Percentiles rank a stretch among this genome's conserved stretches.
phyloP scores from a whole-genome alignment of 1,140 invertebrate genomes.

The Wasmannia auropunctata region DNA sequence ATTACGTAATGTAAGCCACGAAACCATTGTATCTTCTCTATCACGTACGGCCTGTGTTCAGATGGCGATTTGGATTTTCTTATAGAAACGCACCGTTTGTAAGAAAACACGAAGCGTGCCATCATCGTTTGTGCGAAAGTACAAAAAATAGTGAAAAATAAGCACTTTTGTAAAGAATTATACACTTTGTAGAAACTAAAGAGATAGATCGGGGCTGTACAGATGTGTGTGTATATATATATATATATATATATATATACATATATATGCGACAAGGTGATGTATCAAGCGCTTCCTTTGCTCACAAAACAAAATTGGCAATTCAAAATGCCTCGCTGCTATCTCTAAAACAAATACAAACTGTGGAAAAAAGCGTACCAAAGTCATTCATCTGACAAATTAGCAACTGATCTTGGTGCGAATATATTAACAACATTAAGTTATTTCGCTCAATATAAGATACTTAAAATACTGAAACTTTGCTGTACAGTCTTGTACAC shows the following conservation, averaged over 20 bases:
- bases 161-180: slow-evolving; percentile 7
- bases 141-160: neutral
- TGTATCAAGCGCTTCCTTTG: neutral
- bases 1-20: slow-evolving; percentile 67
- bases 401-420: neutral
- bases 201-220: slow-evolving; percentile 8
- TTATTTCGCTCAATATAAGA: neutral
- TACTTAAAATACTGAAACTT: neutral
- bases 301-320: neutral
- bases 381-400: neutral
- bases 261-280: neutral
- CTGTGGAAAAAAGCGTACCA: neutral
- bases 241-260: too few relatives aligned
- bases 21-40: slow-evolving; percentile 19
- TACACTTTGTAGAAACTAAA: slow-evolving; percentile 2
- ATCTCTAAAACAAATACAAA: slow-evolving; percentile 4
- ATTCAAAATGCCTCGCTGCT: neutral
- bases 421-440: slow-evolving; percentile 18
- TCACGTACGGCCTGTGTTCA: slow-evolving; percentile 25
- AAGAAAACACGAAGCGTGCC: neutral
- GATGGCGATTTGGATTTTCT: slow-evolving; percentile 23
- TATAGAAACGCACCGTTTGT: slow-evolving; percentile 8
- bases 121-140: slow-evolving; percentile 8
- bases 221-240: too few relatives aligned
- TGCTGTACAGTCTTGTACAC: neutral